Evolutionary conservation across 2,888 invertebrate species (phyloP), one percentile per base, ranked within the genome.

Genomic region (Chrysolina americana): DNA sequence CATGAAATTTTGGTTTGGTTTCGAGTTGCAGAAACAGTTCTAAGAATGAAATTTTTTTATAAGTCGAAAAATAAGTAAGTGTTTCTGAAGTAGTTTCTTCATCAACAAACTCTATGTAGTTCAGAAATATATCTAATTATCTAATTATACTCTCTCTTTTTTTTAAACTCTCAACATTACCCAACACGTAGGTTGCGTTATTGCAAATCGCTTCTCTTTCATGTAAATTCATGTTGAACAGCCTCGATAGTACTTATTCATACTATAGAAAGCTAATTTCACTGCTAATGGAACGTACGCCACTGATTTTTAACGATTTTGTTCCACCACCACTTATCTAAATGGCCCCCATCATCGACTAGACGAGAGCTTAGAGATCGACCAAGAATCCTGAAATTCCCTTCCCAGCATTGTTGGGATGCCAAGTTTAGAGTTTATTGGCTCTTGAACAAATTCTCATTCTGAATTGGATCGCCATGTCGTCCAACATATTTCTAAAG

Each of bases 271-370:
- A 44, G 2, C 13, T 44, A 15, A 47, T 47, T n/a, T 13, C 36
- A 28, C 28, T 3, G 11, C 2, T 1, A 63, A 63, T 65, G 19
- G 17, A 1, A 28, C 17, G 47, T 36, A 65, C 65, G 50, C 50
- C 66, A 50, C 66, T 66, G 66, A 15, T 59, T 59, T 59, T 15
- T n/a, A 28, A 59, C 59, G 59, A 36, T 59, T 59, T 36, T 10
- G 59, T 59, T 59, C 59, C 70, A 78, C 76, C 75, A 76, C 75
- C 79, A 78, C 81, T 81, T 83, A 82, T 80, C 81, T 82, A 81
- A 82, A 81, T 80, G 81, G 79, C 76, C 73, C 74, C 72, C 81
- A 80, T 79, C 80, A 78, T 81, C 53, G 36, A 50, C 48, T 41
- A 68, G 53, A 53, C 19, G 36, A 68, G 53, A 68, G 23, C 65